Evolutionary conservation across 2,113 vertebrate species (phyloP), one percentile per base, ranked within the genome.

Genomic region (Rhipidura dahli): DNA sequence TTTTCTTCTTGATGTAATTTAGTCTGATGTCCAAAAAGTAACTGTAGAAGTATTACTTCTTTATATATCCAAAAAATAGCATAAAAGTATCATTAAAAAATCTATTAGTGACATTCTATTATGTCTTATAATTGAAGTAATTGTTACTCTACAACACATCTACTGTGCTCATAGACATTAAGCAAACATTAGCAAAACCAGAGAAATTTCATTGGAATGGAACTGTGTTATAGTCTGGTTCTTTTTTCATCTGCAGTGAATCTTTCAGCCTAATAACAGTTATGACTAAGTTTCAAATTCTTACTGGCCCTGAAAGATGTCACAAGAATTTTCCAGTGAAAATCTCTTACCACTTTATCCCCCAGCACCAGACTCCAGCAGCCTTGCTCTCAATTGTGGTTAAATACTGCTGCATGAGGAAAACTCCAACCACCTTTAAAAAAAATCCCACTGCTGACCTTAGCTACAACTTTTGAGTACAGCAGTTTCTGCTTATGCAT

Each of bases 121-220:
- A 76, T 61, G 42, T 72, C 35, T 77, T 47, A 63, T 88, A 91
- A 93, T 90, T 92, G 75, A 90, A 66, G 19, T 73, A 83, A 79
- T 77, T n/a, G 50, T 77, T 93, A n/a, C 59, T 95, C 45, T 63
- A 42, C 42, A 91, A 54, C 45, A 35, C 24, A 51, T 63, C 84
- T 85, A 76, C 69, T 84, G 20, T 40, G 22, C 37, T 82, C 83
- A 51, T 76, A 85, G 63, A 90, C 42, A 91, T 91, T 91, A 93
- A 86, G 59, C 59, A 94, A 96, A 66, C 64, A 76, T 84, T 94
- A 97, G 59, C 70, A 95, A 94, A 95, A 72, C 2, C 33, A 85
- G 63, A 87, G 26, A 80, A 31, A 90, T 86, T 69, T 93, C 66
- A 83, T 28, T 63, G 31, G 30, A 94, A 91, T 50, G 16, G 13